Conservation (phyloP, 2,113 vertebrate genomes). For the Melanocharis versteri region DNA sequence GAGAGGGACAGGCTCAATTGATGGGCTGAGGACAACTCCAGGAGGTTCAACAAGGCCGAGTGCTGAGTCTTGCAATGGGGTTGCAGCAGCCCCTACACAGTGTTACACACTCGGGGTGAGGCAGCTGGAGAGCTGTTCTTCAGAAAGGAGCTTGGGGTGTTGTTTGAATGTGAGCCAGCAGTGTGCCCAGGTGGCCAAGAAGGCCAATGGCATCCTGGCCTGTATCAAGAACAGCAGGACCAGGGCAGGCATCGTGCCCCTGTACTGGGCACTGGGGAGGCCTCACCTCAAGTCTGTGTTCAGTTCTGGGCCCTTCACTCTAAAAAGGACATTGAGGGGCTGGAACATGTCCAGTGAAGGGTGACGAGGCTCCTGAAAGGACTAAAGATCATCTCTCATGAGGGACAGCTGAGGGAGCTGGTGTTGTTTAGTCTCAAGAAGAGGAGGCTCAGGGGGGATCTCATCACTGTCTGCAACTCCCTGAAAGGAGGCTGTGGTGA, state of each 20-base stretch:
- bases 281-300: neutral
- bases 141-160: neutral
- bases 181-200: neutral
- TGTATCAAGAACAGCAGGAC: neutral
- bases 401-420: neutral
- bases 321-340: neutral
- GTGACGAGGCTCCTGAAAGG: neutral
- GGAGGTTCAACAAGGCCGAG: no score
- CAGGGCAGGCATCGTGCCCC: accelerated
- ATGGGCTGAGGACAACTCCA: neutral
- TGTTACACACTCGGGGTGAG: neutral
- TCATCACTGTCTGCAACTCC: neutral
- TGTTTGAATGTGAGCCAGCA: neutral
- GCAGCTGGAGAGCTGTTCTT: neutral
- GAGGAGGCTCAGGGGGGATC: neutral
- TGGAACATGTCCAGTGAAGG: accelerated
- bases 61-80: neutral
- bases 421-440: neutral
- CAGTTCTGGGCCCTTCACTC: neutral
- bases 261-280: neutral
- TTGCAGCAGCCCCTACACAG: no score
- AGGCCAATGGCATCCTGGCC: neutral
- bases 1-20: neutral
- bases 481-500: neutral
- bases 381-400: neutral